These are phyloP conservation scores for Habroteleia sp. DNA, from an alignment of 2,888 invertebrate species.

Conservation along the genomic window DNA sequence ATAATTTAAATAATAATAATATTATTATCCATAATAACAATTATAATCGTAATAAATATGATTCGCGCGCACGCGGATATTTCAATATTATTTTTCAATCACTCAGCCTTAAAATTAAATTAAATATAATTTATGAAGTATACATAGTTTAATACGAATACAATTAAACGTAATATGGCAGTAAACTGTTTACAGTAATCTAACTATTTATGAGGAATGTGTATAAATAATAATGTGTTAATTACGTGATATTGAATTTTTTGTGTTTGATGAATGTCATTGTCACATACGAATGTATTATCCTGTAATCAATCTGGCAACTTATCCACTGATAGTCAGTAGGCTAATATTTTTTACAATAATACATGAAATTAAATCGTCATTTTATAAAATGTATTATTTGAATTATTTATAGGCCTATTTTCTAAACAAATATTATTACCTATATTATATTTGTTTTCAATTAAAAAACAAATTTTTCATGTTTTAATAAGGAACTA, in stretches of 20 bases:
- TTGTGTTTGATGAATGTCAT: slow-evolving; percentile 11
- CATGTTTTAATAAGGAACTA: no score
- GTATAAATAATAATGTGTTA: slow-evolving; percentile 21
- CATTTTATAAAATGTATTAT: no score
- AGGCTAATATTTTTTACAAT: no score
- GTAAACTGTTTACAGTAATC: slow-evolving; percentile 33
- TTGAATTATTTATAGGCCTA: no score
- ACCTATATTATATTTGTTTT: no score
- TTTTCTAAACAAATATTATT: no score
- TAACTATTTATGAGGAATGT: slow-evolving; percentile 43
- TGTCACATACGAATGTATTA: slow-evolving; percentile 7
- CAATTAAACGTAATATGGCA: slow-evolving; percentile 48
- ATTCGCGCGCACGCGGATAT: slow-evolving; percentile 21
- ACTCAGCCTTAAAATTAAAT: slow-evolving; percentile 25
- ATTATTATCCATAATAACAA: slow-evolving; percentile 40
- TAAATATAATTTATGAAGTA: slow-evolving; percentile 30
- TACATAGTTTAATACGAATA: slow-evolving; percentile 23
- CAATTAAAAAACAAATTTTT: no score
- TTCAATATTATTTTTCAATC: slow-evolving; percentile 29
- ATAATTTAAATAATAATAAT: slow-evolving; percentile 44
- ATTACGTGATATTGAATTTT: slow-evolving; percentile 13
- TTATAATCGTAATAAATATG: slow-evolving; percentile 35
- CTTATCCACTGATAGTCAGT: neutral
- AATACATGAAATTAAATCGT: no score
- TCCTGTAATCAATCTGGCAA: slow-evolving; percentile 1